Conservation (phyloP, 2,888 invertebrate species). For the Trachelus iudaicus region DNA sequence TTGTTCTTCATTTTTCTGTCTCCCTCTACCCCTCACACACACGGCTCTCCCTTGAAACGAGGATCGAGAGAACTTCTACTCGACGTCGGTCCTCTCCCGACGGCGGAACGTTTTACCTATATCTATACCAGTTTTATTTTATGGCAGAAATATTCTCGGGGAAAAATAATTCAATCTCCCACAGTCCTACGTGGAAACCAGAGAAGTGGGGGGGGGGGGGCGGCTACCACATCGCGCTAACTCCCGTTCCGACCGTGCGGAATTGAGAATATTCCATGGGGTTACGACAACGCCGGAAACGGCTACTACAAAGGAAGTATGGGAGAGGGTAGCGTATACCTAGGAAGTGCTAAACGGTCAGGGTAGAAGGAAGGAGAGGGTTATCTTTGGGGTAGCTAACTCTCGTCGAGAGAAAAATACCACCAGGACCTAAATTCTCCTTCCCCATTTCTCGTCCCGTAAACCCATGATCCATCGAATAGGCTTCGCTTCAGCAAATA, state of each 20-base stretch:
- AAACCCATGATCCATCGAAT: no score
- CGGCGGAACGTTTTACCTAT: conserved; percentile 17
- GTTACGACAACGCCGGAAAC: not conserved
- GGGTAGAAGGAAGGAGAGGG: no score
- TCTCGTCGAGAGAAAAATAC: no score
- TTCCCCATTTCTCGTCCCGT: no score
- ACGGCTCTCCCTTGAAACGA: not conserved
- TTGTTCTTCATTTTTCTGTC: conserved; percentile 8
- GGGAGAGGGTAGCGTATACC: no score
- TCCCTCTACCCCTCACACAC: not conserved
- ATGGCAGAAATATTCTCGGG: conserved; percentile 54
- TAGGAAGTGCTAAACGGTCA: no score
- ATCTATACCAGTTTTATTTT: conserved; percentile 50
- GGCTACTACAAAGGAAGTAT: no score
- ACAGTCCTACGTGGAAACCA: conserved; percentile 12
- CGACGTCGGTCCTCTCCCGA: not conserved
- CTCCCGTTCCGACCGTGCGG: not conserved
- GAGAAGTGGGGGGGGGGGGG: not conserved
- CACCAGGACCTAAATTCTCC: no score
- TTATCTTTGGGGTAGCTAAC: no score
- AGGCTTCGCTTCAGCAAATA: no score
- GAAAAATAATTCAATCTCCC: conserved; percentile 60
- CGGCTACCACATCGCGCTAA: not conserved
- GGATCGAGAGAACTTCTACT: not conserved
- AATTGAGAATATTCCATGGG: not conserved